Base-by-base conservation (phyloP, 2,113 vertebrate genomes). In the Tenebrosternarchus preto region DNA sequence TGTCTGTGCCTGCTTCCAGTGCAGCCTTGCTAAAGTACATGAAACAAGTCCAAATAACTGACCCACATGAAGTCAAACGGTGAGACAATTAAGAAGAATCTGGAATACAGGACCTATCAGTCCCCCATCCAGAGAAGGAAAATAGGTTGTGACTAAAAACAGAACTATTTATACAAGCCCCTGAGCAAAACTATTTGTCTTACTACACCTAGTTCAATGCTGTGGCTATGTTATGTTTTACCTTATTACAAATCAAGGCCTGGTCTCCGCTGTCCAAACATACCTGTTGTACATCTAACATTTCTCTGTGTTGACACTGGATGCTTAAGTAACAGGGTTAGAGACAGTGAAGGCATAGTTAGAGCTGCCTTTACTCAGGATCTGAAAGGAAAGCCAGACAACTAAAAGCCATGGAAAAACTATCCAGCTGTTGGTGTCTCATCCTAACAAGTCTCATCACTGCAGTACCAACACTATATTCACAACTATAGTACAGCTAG, bases 81-180 rank as follows among this genome's bases (percentile, higher is more conserved):
- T 80, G 29, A 67, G 60, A 56, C 75, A 73, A 78, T 74, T 78
- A 76, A 84, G 83, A 90, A 87, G 76, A 88, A 25, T 86, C 76
- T 79, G 68, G 78, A 85, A 85, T 86, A 74, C 60, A 27, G 36
- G 29, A 66, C 24, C 55, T n/a, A 74, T 80, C 46, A 43, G 5
- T 55, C 29, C 39, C 36, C 39, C 36, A 64, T 39, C 31, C 27
- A 55, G 33, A 22, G 5, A 22, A 19, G 15, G 20, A 22, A 68
- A 68, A 36, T 9, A 12, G 63, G 63, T 36, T 68, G 31, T 36
- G 64, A 39, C 33, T 29, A 66, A 64, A 77, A 66, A 59, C 31
- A 4, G 5, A 66, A 39, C 50, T 2, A 55, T 69, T 33, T 55
- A 4, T 16, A 56, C 20, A 66, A 80, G 73, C 56, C 29, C 24